These are phyloP conservation scores for Nezara viridula DNA, from an alignment of 2,888 invertebrate species.

Conservation along the genomic window DNA sequence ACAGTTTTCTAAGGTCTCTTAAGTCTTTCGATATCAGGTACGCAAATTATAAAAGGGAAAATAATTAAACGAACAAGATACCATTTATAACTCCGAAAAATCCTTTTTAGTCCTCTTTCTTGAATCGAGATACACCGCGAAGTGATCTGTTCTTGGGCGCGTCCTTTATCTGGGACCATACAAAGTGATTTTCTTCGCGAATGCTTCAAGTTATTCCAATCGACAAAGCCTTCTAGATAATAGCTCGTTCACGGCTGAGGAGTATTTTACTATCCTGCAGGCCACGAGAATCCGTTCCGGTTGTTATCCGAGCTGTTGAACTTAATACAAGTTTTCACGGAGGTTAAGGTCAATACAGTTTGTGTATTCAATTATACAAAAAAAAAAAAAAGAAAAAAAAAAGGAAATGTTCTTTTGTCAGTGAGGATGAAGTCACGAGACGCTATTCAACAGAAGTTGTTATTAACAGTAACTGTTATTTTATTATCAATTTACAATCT, in stretches of 20 bases:
- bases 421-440: too few relatives aligned
- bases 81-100: too few relatives aligned
- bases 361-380: not conserved
- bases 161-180: not conserved
- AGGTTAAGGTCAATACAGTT: not conserved
- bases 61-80: not conserved
- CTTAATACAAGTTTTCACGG: constrained; percentile 46
- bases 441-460: too few relatives aligned
- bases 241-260: not conserved
- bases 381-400: not conserved
- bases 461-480: too few relatives aligned
- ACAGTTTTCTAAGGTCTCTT: too few relatives aligned
- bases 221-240: constrained; percentile 27
- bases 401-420: not conserved
- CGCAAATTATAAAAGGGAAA: not conserved
- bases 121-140: not conserved
- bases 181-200: constrained; percentile 12
- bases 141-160: not conserved
- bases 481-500: too few relatives aligned
- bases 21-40: too few relatives aligned
- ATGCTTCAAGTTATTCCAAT: not conserved
- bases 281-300: constrained; percentile 5
- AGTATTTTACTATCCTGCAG: constrained; percentile 4
- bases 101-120: not conserved
- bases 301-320: not conserved